A percentile compares a stretch with the other conserved stretches of the same genome.
Evolutionary conservation across 2,888 invertebrate species (phyloP).

Genomic region (Acleris sparsana): DNA sequence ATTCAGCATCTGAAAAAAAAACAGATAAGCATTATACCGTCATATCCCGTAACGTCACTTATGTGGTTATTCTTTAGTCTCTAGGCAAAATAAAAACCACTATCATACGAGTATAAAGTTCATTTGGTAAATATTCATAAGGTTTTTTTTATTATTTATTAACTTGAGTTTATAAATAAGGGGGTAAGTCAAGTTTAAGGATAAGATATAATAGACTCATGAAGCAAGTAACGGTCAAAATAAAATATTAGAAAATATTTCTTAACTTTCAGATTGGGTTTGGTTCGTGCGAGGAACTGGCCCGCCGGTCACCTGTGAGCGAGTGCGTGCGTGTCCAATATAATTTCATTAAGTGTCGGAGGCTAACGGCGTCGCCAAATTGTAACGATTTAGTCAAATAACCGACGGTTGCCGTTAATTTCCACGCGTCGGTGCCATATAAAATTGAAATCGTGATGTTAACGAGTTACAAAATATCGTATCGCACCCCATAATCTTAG

Average conservation of each 20-base stretch:
- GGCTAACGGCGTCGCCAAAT: conserved; percentile 68
- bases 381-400: conserved; percentile 68
- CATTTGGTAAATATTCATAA: no score
- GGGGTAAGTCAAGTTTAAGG: no score
- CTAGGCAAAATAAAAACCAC: no score
- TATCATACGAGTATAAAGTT: no score
- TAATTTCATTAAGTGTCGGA: conserved; percentile 67
- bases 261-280: conserved; percentile 5
- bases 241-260: neutral
- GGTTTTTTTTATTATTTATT: no score
- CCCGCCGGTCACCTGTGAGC: conserved; percentile 30
- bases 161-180: no score
- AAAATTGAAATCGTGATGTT: conserved; percentile 74
- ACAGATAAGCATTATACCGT: no score
- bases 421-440: conserved; percentile 57
- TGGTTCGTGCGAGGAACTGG: conserved; percentile 12
- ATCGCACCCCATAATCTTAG: conserved; percentile 35
- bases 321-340: conserved; percentile 61
- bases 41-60: no score
- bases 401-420: conserved; percentile 60
- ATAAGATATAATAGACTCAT: no score
- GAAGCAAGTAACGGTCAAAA: neutral
- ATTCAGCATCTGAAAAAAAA: no score
- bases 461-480: conserved; percentile 59
- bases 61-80: no score